Percentiles rank a stretch among this genome's conserved stretches.
These are phyloP conservation scores for Lacanobia wlatinum DNA, from an alignment of 2,888 invertebrate genomes.

Conservation along the genomic window DNA sequence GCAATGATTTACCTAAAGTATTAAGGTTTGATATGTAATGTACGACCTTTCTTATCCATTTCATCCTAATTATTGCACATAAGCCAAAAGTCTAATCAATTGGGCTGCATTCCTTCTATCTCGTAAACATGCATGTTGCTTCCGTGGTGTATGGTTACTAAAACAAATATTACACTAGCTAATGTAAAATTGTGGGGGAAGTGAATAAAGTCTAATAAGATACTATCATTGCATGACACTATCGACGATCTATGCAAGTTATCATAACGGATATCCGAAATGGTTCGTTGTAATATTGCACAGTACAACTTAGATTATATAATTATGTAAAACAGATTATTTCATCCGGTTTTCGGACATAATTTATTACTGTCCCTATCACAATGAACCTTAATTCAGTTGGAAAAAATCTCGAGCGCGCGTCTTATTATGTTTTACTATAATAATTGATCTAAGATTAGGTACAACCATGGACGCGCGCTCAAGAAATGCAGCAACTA, in stretches of 20 bases:
- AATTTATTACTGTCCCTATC: not conserved
- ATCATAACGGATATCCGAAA: conserved; percentile 51
- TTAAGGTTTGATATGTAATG: not conserved
- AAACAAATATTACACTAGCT: conserved; percentile 5
- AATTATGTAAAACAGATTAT: not conserved
- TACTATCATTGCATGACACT: conserved; percentile 36
- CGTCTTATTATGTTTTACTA: no score
- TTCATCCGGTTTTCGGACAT: not conserved
- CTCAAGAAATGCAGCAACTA: conserved; percentile 4
- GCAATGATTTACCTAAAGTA: not conserved
- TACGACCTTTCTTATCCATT: not conserved
- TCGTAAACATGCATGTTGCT: conserved; percentile 39
- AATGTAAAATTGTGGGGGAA: conserved; percentile 3
- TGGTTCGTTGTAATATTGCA: conserved; percentile 27
- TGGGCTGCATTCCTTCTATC: not conserved
- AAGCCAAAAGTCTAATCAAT: conserved; percentile 13
- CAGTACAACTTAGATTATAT: conserved; percentile 2
- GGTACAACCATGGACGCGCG: no score
- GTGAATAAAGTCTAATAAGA: conserved; percentile 10
- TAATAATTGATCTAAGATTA: no score
- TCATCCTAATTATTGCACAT: conserved; percentile 24
- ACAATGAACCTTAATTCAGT: conserved; percentile 21
- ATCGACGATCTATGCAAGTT: conserved; percentile 35
- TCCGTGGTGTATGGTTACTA: conserved; percentile 38
- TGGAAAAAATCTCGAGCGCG: not conserved